Conservation (phyloP, 2,797 vertebrate genomes). For the Semaprochilodus insignis region DNA sequence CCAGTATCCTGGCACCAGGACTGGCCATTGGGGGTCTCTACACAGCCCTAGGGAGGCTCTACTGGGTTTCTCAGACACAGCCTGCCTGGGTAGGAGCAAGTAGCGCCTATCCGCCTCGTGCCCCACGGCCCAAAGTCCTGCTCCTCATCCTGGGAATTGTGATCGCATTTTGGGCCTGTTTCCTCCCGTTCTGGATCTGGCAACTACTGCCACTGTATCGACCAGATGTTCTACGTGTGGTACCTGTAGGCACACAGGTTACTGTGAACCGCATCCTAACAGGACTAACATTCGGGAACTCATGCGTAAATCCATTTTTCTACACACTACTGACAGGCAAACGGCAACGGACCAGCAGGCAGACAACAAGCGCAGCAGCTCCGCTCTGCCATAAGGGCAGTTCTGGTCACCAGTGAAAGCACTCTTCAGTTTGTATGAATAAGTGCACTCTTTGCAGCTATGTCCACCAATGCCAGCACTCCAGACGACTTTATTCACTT, state of each 20-base stretch:
- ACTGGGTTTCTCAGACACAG: slow-evolving; percentile 85
- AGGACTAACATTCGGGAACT: slow-evolving; percentile 87
- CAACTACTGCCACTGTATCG: slow-evolving; percentile 86
- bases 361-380: slow-evolving; percentile 69
- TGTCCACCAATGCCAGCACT: slow-evolving; percentile 10
- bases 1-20: slow-evolving; percentile 87
- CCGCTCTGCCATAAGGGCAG: slow-evolving; percentile 80
- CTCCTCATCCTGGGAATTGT: slow-evolving; percentile 86
- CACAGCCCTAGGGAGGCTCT: slow-evolving; percentile 81
- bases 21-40: slow-evolving; percentile 86
- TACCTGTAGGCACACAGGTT: slow-evolving; percentile 83
- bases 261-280: slow-evolving; percentile 87
- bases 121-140: slow-evolving; percentile 85
- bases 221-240: slow-evolving; percentile 75
- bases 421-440: slow-evolving; percentile 13
- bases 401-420: slow-evolving; percentile 46
- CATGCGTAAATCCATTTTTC: slow-evolving; percentile 89
- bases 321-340: slow-evolving; percentile 87
- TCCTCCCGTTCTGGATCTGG: slow-evolving; percentile 90
- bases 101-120: slow-evolving; percentile 74
- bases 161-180: slow-evolving; percentile 88
- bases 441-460: slow-evolving; percentile 19
- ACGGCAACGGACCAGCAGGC: slow-evolving; percentile 68
- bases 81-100: slow-evolving; percentile 76
- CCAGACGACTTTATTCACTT: slow-evolving; percentile 16